Evolutionary conservation across 2,113 vertebrate species (phyloP).

Genomic region (Guaruba guarouba): DNA sequence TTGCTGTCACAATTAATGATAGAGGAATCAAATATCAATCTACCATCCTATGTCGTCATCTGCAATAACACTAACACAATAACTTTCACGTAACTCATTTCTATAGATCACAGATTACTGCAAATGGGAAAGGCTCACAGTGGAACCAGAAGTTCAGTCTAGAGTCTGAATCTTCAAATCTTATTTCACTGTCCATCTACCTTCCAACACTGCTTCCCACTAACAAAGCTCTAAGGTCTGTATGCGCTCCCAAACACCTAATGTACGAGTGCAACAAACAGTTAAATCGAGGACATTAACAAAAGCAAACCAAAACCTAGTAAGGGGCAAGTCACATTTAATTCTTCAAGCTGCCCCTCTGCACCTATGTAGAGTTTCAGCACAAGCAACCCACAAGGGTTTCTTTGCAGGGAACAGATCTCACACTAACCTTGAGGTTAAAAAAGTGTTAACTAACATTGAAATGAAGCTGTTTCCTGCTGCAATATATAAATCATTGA

Average conservation of each 20-base stretch:
- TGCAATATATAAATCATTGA: slow-evolving; percentile 3
- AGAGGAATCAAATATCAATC: slow-evolving; percentile 60
- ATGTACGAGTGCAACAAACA: slow-evolving; percentile 27
- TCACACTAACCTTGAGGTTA: neutral
- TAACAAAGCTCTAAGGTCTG: neutral
- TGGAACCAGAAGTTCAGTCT: neutral
- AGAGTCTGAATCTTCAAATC: neutral
- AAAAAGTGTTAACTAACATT: slow-evolving; percentile 32
- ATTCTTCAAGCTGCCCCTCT: neutral
- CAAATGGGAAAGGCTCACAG: neutral
- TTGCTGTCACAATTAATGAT: slow-evolving; percentile 62
- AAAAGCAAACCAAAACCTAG: neutral
- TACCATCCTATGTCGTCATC: neutral
- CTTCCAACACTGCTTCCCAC: neutral
- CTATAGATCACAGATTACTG: neutral
- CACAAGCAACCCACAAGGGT: neutral
- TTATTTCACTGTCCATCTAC: neutral
- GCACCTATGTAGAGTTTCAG: neutral
- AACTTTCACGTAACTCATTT: neutral
- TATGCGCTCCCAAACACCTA: neutral
- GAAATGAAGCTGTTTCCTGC: slow-evolving; percentile 61
- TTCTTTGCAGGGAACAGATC: neutral
- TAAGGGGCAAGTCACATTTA: neutral
- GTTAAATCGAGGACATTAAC: neutral
- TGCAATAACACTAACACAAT: neutral